Base-by-base conservation (phyloP, 2,888 invertebrate species). In the Nezara viridula region DNA sequence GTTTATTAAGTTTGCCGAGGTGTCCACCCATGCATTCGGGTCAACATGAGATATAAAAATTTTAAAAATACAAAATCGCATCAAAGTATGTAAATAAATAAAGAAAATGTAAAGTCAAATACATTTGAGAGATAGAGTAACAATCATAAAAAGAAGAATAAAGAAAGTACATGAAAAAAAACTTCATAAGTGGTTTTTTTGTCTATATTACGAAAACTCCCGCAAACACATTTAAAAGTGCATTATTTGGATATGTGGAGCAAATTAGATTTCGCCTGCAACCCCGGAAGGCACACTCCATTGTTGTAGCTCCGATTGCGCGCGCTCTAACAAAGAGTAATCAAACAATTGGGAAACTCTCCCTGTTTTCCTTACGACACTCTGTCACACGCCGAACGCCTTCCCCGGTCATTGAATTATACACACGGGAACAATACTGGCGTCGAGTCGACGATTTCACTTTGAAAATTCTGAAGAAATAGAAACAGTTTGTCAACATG, bases 341-440 rank as follows among this genome's bases (percentile, higher is more conserved):
- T 81, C 44, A 37, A 81, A 81, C 81, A 44, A 81, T 81, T 81
- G 81, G 81, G 81, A n/a, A 81, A 81, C 44, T 14, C 24, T 44
- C 44, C 44, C 81, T 81, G 44, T 47, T 81, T 81, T 47, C 81
- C 81, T 81, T 81, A 81, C 81, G 81, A 81, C 81, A 81, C 81
- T 12, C 37, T 81, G 81, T 44, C 81, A 81, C 81, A 81, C 44
- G 81, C 40, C 81, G 12, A 81, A 47, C 44, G n/a, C 44, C 44
- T 47, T 24, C n/a, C 44, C 81, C 81, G 81, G 40, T 44, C 81
- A 81, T 47, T 81, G 81, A 81, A 44, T 81, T 81, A 40, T 81
- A 40, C 81, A 81, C 81, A 81, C 44, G 44, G 47, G 44, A 47
- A 73, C 66, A 73, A 73, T 73, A 73, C 66, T 32, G 37, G 66